Evolutionary conservation across 2,113 vertebrate genomes (phyloP), one percentile per base, ranked within the genome.

Genomic region (Corythaixoides concolor): DNA sequence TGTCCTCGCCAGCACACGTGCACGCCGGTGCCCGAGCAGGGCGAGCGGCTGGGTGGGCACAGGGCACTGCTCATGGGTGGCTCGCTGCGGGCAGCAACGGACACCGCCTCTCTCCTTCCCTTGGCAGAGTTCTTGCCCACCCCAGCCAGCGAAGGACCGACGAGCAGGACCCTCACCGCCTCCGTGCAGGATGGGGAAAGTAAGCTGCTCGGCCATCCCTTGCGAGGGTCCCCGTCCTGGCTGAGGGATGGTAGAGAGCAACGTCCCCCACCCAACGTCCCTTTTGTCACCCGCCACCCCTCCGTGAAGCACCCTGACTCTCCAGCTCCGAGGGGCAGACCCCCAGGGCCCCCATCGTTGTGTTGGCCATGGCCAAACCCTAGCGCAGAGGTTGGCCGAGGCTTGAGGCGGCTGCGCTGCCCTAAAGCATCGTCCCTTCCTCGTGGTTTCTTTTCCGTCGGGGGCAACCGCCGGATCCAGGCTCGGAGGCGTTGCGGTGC

Each of bases 61-160:
- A 6, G 59, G 39, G 32, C 32, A 11, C 11, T 4, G 47, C 47
- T n/a, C 30, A 4, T 35, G 6, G 68, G 8, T 5, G 0, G 10
- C 18, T 43, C 10, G 19, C 33, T 21, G 32, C 2, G 8, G 56
- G 63, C 49, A 66, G 47, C 21, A 5, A 41, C 4, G 59, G 63
- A 15, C 14, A 12, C 9, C 35, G 15, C 14, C 32, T 27, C 85
- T 84, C 67, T 12, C 21, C 35, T 91, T 90, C 47, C 55, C 53
- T 95, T 93, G 50, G 6, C 97, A 99, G 99, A 98, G 77, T 94
- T 98, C 49, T 93, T 97, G 2, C 96, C 96, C 77, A 98, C 97
- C 0, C 88, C 90, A 26, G 79, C 69, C 88, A 95, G 98, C 16
- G 95, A 97, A 93, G 78, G 96, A 94, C 96, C 96, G 5, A 98